Evolutionary conservation across 1,140 invertebrate genomes (phyloP).

Genomic region (Amphibalanus amphitrite): DNA sequence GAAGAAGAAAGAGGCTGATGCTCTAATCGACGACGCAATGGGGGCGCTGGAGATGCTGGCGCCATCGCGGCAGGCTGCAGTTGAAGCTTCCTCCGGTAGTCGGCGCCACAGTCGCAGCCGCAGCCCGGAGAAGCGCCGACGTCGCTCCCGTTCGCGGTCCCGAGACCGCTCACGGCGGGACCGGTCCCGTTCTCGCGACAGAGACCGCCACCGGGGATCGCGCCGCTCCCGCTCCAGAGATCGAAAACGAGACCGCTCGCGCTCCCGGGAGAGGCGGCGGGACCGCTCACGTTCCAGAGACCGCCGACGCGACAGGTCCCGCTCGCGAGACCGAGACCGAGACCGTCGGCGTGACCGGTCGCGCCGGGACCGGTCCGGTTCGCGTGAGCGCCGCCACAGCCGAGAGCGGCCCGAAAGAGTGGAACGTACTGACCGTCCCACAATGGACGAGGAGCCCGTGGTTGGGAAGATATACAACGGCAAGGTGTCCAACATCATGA

Average conservation of each 20-base stretch:
- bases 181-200: too few relatives aligned
- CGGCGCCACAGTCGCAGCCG: too few relatives aligned
- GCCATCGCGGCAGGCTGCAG: slow-evolving; percentile 31
- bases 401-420: not conserved
- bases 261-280: not conserved
- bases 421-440: too few relatives aligned
- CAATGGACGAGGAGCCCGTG: slow-evolving; percentile 29
- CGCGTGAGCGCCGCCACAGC: slow-evolving; percentile 15
- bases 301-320: not conserved
- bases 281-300: not conserved
- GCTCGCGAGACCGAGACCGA: not conserved
- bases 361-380: not conserved
- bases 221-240: too few relatives aligned
- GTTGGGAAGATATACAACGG: slow-evolving; percentile 60
- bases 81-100: slow-evolving; percentile 2
- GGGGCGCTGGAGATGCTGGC: slow-evolving; percentile 73
- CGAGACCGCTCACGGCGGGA: too few relatives aligned
- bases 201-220: too few relatives aligned
- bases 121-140: too few relatives aligned
- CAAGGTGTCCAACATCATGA: slow-evolving; percentile 85
- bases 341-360: not conserved
- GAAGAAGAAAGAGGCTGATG: slow-evolving; percentile 23
- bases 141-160: too few relatives aligned
- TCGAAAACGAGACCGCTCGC: too few relatives aligned
- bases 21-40: slow-evolving; percentile 50